phyloP scores from a whole-genome alignment of 1,140 invertebrate genomes.

The Psilanteris sp. region DNA sequence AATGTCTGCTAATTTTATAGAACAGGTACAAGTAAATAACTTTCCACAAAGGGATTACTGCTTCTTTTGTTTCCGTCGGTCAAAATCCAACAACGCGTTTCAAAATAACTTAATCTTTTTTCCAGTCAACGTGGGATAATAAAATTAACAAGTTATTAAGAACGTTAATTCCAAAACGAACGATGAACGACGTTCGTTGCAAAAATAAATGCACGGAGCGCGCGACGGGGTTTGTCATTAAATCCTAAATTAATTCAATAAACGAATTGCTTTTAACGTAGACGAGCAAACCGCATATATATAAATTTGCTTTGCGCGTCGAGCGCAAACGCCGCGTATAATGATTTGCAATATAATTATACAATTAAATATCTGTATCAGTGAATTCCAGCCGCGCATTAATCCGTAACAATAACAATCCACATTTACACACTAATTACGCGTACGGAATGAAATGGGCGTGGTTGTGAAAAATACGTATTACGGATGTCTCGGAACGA shows the following conservation, averaged over 20 bases:
- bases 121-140: background rate
- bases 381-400: too few species aligned
- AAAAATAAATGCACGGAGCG: too few species aligned
- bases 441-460: conserved; percentile 13
- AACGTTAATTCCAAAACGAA: background rate
- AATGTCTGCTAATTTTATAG: conserved; percentile 20
- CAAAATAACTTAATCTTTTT: conserved; percentile 16
- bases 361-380: too few species aligned
- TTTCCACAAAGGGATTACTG: conserved; percentile 12
- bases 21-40: conserved; percentile 18
- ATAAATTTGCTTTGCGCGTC: too few species aligned
- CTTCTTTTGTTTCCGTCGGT: background rate
- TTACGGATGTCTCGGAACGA: conserved; percentile 14
- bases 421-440: conserved; percentile 19
- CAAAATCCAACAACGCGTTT: conserved; percentile 3
- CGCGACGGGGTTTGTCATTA: too few species aligned
- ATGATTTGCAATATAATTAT: too few species aligned
- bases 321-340: too few species aligned
- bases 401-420: too few species aligned
- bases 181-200: background rate
- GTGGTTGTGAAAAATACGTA: conserved; percentile 23
- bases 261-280: background rate
- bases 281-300: too few species aligned
- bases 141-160: conserved; percentile 6
- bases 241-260: background rate